phyloP scores from a whole-genome alignment of 1,140 invertebrate genomes.

The Nephila pilipes region DNA sequence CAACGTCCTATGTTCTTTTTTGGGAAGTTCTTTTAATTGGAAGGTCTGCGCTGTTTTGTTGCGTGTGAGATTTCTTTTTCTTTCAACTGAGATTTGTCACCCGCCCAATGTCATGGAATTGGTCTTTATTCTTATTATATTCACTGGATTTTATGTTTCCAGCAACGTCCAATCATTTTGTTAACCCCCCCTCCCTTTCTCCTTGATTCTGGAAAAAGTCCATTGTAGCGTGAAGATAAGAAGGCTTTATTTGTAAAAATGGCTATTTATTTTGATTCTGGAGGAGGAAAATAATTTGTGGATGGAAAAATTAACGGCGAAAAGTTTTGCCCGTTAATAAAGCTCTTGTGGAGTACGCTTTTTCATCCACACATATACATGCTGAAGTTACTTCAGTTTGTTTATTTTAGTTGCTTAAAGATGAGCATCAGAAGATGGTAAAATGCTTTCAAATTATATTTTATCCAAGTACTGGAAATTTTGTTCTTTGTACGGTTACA shows the following conservation, averaged over 20 bases:
- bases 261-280: background rate
- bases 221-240: background rate
- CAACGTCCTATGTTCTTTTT: background rate
- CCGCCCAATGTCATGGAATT: background rate
- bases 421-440: too few species aligned
- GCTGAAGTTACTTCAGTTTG: too few species aligned
- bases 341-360: too few species aligned
- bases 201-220: background rate
- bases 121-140: background rate
- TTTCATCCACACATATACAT: too few species aligned
- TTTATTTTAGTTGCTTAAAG: too few species aligned
- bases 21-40: background rate
- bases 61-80: background rate
- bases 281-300: background rate
- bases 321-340: background rate
- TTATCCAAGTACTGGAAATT: too few species aligned
- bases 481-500: too few species aligned
- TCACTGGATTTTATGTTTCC: background rate
- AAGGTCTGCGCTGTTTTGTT: background rate
- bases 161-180: background rate
- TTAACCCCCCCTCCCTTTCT: background rate
- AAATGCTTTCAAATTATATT: too few species aligned
- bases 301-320: background rate
- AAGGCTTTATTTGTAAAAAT: background rate
- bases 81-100: background rate